Percentiles rank a stretch among this genome's conserved stretches.
Conservation (phyloP, 2,797 vertebrate species). For the Cyprinella venusta region DNA sequence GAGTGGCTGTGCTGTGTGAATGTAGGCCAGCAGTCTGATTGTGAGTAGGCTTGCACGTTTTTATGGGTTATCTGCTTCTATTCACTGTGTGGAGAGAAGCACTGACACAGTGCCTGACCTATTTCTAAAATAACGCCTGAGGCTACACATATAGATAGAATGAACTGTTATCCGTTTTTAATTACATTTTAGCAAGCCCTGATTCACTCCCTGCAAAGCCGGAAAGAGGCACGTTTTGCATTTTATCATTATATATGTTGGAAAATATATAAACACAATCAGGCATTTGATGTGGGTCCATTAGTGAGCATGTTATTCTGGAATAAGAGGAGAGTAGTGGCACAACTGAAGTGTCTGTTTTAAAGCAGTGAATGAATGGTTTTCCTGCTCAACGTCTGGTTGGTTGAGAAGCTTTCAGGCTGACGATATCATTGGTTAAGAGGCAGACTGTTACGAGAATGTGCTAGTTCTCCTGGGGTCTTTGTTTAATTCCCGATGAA, state of each 20-base stretch:
- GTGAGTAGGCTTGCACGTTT: constrained; percentile 74
- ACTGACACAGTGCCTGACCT: constrained; percentile 85
- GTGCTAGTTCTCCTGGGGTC: constrained; percentile 3
- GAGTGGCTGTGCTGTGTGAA: constrained; percentile 68
- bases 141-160: constrained; percentile 82
- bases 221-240: constrained; percentile 63
- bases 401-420: background rate
- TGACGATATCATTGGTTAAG: background rate
- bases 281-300: constrained; percentile 12
- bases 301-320: constrained; percentile 1
- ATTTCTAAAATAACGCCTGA: constrained; percentile 81
- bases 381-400: constrained; percentile 12
- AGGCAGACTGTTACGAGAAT: background rate
- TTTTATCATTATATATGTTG: constrained; percentile 1
- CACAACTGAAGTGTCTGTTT: background rate
- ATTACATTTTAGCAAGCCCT: constrained; percentile 84
- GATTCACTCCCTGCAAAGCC: constrained; percentile 72
- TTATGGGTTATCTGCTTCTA: constrained; percentile 82
- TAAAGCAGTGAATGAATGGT: background rate
- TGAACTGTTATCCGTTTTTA: constrained; percentile 84
- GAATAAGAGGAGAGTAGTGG: background rate
- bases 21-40: constrained; percentile 82
- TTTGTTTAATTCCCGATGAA: background rate
- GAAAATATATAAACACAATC: constrained; percentile 25
- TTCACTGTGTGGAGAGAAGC: constrained; percentile 77